Evolutionary conservation across 2,888 invertebrate species (phyloP), one percentile per base, ranked within the genome.

Genomic region (Drepana falcataria): DNA sequence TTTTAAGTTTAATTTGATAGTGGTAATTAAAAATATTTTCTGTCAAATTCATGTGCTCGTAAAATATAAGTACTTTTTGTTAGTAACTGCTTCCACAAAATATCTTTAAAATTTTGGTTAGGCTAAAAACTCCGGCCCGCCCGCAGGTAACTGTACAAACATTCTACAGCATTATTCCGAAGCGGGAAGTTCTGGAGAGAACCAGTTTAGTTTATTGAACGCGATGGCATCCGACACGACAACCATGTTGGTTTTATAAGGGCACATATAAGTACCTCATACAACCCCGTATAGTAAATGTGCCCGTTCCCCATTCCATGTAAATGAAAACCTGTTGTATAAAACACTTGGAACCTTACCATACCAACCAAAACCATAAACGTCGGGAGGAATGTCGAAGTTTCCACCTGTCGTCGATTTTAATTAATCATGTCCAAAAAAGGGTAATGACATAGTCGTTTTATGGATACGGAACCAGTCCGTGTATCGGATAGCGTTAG

Each of bases 151-250:
- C 87, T 83, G 87, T 88, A 83, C 65, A 78, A 67, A 71, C 83
- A 83, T 85, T 87, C 83, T 85, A 85, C 83, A 74, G 82, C 79
- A 81, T 84, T 77, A 83, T 79, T 78, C 75, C 77, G 61, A 81
- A 82, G 80, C 84, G 82, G 87, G 83, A 85, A 85, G 86, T 73
- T 76, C 78, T 74, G 81, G 72, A 74, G 67, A 64, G 61, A 84
- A 87, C 87, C 83, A 65, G 87, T 87, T 87, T 81, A 68, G 83
- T 81, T 75, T 83, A 79, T 79, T 81, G 85, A 83, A 81, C 85
- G 82, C 81, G 71, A 68, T 68, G 85, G 83, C 79, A 87, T 85
- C 77, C 78, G 73, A 72, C 65, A 65, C 64, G 61, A 64, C 79
- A 77, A 79, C 78, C 76, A 78, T 64, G 74, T 68, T 63, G 73